Evolutionary conservation across 1,140 invertebrate genomes (phyloP).

Genomic region (Orchesella cincta): DNA sequence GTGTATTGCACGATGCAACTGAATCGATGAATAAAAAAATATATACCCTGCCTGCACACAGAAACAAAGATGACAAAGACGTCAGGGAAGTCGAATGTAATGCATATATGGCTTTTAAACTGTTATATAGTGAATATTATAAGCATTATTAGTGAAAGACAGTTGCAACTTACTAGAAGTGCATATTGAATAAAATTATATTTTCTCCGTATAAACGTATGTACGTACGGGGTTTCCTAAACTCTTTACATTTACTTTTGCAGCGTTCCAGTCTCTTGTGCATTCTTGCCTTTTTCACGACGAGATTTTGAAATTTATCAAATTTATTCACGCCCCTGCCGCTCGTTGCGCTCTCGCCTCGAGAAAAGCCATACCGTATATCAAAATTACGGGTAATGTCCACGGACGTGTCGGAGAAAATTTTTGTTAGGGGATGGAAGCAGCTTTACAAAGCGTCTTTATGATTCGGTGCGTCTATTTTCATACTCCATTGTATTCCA

Average conservation of each 20-base stretch:
- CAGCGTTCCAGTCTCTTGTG: background rate
- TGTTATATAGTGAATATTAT: too few species aligned
- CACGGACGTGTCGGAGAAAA: background rate
- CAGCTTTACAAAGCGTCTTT: too few species aligned
- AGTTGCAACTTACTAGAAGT: too few species aligned
- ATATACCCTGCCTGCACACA: too few species aligned
- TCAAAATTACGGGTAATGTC: background rate
- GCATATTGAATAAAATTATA: background rate
- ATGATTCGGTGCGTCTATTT: too few species aligned
- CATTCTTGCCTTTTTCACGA: background rate
- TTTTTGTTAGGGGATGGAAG: background rate
- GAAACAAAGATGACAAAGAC: too few species aligned
- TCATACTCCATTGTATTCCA: background rate
- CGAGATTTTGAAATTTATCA: background rate
- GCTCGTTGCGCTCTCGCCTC: background rate
- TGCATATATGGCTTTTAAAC: too few species aligned
- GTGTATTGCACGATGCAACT: too few species aligned
- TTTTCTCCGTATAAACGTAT: background rate
- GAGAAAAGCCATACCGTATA: conserved; percentile 14
- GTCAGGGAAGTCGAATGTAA: too few species aligned
- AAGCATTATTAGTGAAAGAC: too few species aligned
- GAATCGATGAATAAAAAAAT: too few species aligned
- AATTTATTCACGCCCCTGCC: conserved; percentile 16
- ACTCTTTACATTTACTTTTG: background rate
- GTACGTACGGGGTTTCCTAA: background rate